Evolutionary conservation across 2,888 invertebrate genomes (phyloP).

Genomic region (Leptopilina drosophilae): DNA sequence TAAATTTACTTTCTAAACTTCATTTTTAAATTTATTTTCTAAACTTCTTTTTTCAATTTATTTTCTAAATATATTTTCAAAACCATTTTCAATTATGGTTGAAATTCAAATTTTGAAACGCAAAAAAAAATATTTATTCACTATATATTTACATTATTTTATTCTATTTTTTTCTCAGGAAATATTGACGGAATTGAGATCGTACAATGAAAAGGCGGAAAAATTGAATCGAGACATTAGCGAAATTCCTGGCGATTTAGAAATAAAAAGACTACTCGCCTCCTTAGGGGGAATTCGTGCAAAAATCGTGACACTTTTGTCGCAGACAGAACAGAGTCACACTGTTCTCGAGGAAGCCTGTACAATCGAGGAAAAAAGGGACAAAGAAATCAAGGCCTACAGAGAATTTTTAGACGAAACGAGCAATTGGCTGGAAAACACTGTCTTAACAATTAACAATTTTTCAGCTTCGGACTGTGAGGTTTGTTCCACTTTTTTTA

Average conservation of each 20-base stretch:
- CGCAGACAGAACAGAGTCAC: constrained; percentile 85
- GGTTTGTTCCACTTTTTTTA: constrained; percentile 46
- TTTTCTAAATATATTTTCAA: too few species aligned
- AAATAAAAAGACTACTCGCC: constrained; percentile 80
- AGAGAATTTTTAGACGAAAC: constrained; percentile 71
- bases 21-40: too few species aligned
- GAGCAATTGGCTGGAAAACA: constrained; percentile 68
- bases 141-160: not conserved
- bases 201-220: constrained; percentile 83
- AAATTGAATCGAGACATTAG: constrained; percentile 82
- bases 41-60: too few species aligned
- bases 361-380: constrained; percentile 78
- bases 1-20: too few species aligned
- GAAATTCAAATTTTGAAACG: too few species aligned
- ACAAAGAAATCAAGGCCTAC: constrained; percentile 78
- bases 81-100: too few species aligned
- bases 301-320: constrained; percentile 82
- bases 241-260: constrained; percentile 82
- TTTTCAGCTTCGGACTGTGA: constrained; percentile 53
- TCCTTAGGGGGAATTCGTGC: constrained; percentile 81
- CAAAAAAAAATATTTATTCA: too few species aligned
- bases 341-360: constrained; percentile 78
- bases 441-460: constrained; percentile 62
- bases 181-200: constrained; percentile 83
- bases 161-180: constrained; percentile 79